phyloP scores from a whole-genome alignment of 2,113 vertebrate genomes.

The Lepus europaeus region DNA sequence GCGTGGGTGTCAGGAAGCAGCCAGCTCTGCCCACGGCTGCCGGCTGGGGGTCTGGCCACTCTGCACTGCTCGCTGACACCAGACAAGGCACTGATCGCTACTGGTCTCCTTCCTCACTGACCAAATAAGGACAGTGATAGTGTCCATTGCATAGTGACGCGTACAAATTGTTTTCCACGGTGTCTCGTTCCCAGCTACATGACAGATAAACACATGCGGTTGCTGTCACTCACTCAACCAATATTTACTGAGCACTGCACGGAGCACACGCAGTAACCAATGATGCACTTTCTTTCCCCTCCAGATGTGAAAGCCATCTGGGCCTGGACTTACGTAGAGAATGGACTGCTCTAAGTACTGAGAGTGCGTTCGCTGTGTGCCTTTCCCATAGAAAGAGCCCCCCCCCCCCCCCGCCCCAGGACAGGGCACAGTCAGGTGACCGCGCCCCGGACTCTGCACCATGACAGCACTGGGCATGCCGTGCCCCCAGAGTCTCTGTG shows the following conservation, averaged over 20 bases:
- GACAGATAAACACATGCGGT: background rate
- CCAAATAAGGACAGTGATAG: conserved; percentile 8
- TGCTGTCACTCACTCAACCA: background rate
- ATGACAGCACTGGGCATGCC: background rate
- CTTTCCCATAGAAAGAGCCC: background rate
- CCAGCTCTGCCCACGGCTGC: too few species aligned
- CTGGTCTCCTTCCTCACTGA: background rate
- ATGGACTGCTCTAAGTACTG: background rate
- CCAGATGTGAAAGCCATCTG: background rate
- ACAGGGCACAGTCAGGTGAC: background rate
- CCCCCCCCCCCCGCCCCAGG: accelerated
- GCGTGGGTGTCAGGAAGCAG: too few species aligned
- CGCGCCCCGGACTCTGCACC: background rate
- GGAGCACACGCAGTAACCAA: background rate
- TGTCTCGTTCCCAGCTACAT: background rate
- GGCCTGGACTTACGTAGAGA: background rate
- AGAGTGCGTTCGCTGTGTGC: background rate
- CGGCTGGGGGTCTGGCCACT: background rate
- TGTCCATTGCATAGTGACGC: background rate
- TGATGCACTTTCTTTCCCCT: background rate
- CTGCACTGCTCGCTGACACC: background rate
- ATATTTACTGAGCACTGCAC: background rate
- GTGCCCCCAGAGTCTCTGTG: background rate
- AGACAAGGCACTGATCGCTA: background rate
- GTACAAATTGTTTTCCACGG: background rate